Evolutionary conservation across 2,113 vertebrate genomes (phyloP).

Genomic region (Melospiza melodia): DNA sequence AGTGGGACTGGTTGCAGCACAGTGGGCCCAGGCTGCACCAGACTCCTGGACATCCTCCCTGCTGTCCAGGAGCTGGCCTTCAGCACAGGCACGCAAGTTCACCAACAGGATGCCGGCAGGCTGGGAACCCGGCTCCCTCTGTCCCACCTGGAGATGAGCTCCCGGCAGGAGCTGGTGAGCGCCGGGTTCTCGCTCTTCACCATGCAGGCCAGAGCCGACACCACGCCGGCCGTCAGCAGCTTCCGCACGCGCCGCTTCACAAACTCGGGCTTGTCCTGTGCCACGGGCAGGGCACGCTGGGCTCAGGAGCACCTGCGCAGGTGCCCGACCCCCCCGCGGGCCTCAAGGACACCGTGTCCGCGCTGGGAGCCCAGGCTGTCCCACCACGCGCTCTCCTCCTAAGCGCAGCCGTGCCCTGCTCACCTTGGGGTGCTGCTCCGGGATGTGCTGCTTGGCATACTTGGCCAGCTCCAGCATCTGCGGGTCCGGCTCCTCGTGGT

Average conservation of each 20-base stretch:
- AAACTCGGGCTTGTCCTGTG: slow-evolving; percentile 85
- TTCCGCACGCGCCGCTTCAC: slow-evolving; percentile 86
- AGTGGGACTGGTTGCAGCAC: background rate
- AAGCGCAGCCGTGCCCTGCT: fast-evolving
- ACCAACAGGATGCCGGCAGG: fast-evolving
- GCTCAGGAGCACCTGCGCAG: background rate
- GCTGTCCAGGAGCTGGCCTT: background rate
- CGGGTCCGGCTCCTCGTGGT: slow-evolving; percentile 90
- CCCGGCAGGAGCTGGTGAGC: slow-evolving; percentile 86
- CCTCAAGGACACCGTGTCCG: background rate
- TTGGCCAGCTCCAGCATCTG: slow-evolving; percentile 97
- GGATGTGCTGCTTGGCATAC: slow-evolving; percentile 96
- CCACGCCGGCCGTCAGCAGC: slow-evolving; percentile 87
- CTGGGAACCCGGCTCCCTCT: background rate
- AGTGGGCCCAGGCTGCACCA: fast-evolving
- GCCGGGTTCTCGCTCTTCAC: slow-evolving; percentile 89
- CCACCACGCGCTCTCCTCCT: fast-evolving
- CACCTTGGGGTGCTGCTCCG: slow-evolving; percentile 96
- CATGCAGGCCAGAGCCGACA: slow-evolving; percentile 93
- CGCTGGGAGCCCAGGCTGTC: fast-evolving
- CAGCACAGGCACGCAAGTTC: fast-evolving
- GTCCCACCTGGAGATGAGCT: slow-evolving; percentile 90
- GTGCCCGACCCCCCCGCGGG: fast-evolving
- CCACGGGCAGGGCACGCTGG: fast-evolving
- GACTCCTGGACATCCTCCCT: background rate